Evolutionary conservation across 2,113 vertebrate species (phyloP).

Genomic region (Neotragus pygmaeus): DNA sequence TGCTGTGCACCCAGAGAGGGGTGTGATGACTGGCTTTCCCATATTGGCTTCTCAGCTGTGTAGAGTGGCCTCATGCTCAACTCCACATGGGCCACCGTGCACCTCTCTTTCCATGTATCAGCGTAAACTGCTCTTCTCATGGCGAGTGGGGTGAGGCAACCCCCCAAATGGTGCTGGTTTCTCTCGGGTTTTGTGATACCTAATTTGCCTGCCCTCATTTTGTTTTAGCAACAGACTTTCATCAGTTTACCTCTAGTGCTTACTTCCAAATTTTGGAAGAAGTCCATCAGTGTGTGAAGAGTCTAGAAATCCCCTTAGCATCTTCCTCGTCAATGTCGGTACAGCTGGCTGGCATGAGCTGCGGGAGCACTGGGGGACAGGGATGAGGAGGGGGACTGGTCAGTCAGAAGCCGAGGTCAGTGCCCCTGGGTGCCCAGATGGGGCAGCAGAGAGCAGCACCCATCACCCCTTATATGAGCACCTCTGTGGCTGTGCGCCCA

Average conservation of each 20-base stretch:
- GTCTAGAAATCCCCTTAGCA: not conserved
- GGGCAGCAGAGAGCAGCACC: not conserved
- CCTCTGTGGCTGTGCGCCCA: not conserved
- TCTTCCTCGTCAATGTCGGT: not conserved
- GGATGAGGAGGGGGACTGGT: not conserved
- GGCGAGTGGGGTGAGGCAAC: not conserved
- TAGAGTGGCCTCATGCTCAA: not conserved
- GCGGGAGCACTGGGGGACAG: rapidly evolving
- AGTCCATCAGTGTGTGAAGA: not conserved
- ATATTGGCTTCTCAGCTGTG: not conserved
- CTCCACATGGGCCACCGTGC: rapidly evolving
- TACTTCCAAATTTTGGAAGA: not conserved
- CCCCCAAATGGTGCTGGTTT: not conserved
- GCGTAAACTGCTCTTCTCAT: not conserved
- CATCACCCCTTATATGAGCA: rapidly evolving
- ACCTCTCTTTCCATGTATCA: not conserved
- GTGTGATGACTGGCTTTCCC: not conserved
- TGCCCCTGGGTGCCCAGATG: not conserved
- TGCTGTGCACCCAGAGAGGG: not conserved
- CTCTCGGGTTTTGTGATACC: not conserved
- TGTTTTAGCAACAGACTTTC: not conserved
- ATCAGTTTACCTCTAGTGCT: not conserved
- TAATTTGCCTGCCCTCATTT: not conserved
- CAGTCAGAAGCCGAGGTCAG: rapidly evolving
- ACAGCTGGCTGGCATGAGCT: not conserved